phyloP scores from a whole-genome alignment of 2,797 vertebrate species.

The Acrocephalus scirpaceus region DNA sequence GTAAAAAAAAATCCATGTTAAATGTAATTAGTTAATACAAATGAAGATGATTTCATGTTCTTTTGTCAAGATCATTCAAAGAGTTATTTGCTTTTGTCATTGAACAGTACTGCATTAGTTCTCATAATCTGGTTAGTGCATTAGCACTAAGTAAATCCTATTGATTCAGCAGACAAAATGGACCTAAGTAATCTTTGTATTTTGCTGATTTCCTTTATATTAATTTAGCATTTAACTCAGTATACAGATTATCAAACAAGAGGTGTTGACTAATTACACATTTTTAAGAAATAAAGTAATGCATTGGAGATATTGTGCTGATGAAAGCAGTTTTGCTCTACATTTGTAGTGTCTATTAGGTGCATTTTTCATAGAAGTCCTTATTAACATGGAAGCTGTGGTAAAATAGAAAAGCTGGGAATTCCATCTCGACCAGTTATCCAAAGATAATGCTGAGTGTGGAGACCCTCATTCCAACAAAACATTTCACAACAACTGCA shows the following conservation, averaged over 20 bases:
- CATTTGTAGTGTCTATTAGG: background rate
- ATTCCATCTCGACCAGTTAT: background rate
- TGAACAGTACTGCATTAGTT: conserved; percentile 75
- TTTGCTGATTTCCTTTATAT: conserved; percentile 61
- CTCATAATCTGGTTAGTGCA: conserved; percentile 80
- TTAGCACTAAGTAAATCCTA: conserved; percentile 79
- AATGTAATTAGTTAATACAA: conserved; percentile 77
- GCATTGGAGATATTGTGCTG: background rate
- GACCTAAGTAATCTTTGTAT: conserved; percentile 71
- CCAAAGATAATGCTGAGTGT: background rate
- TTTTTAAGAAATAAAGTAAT: conserved; percentile 47
- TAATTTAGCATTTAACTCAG: conserved; percentile 61
- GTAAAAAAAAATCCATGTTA: conserved; percentile 57
- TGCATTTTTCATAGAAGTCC: background rate
- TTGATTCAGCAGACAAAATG: conserved; percentile 78
- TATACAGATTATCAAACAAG: conserved; percentile 23
- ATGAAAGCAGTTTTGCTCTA: background rate
- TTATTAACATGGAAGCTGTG: background rate
- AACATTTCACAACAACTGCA: conserved; percentile 8
- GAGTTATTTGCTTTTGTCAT: conserved; percentile 78
- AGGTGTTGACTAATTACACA: conserved; percentile 60
- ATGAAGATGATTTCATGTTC: conserved; percentile 80
- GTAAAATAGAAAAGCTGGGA: background rate
- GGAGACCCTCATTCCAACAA: background rate
- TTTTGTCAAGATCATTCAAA: conserved; percentile 75